These are phyloP conservation scores for Microcebus tavaratra DNA, from an alignment of 2,113 vertebrate species.

Conservation along the genomic window DNA sequence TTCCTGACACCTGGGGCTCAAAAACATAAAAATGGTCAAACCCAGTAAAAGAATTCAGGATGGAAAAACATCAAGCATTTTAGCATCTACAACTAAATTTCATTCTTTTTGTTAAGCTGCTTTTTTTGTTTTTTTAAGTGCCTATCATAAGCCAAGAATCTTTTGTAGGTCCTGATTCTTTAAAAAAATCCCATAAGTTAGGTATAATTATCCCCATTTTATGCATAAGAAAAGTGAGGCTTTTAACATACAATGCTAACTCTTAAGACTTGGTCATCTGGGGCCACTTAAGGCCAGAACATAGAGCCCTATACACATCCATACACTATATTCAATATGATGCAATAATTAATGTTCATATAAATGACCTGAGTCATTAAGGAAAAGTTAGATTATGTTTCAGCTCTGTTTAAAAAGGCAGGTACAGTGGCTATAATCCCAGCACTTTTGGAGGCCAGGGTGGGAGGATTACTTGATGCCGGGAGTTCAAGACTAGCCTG, in stretches of 20 bases:
- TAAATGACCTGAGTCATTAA: not conserved
- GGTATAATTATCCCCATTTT: not conserved
- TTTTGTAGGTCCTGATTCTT: not conserved
- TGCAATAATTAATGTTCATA: not conserved
- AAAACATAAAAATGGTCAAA: not conserved
- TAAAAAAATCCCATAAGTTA: not conserved
- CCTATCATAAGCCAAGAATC: not conserved
- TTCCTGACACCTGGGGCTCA: not conserved
- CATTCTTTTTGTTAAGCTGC: not conserved
- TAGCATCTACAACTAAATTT: not conserved
- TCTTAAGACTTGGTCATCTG: not conserved
- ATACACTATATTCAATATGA: not conserved
- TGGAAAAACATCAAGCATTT: not conserved
- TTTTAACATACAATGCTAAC: not conserved
- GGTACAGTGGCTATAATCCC: no score
- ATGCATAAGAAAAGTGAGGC: not conserved
- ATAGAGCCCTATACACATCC: not conserved
- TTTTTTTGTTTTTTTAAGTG: not conserved
- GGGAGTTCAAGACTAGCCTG: no score
- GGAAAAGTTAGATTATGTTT: not conserved
- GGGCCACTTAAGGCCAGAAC: not conserved
- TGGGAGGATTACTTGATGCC: no score
- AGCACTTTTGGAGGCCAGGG: no score
- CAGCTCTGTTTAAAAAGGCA: not conserved
- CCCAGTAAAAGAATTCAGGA: not conserved